Conservation (phyloP, 2,113 vertebrate species). For the Alligator sinensis region DNA sequence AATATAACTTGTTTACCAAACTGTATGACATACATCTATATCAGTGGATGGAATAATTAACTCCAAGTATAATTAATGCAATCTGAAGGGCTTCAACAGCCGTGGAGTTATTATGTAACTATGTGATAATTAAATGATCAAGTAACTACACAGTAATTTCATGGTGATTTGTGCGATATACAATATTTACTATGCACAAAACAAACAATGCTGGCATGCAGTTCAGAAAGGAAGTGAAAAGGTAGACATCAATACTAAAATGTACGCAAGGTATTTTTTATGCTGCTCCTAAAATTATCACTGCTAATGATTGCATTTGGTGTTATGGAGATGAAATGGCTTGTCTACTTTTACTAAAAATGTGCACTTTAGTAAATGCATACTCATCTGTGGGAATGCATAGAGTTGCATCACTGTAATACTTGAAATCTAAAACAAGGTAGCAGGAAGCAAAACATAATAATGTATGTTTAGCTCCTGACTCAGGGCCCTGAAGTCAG, state of each 20-base stretch:
- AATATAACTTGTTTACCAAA: slow-evolving; percentile 61
- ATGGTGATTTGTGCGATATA: slow-evolving; percentile 72
- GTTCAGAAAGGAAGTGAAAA: slow-evolving; percentile 46
- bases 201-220: slow-evolving; percentile 67
- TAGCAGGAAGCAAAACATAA: not conserved
- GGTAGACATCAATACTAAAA: slow-evolving; percentile 40
- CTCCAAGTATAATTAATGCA: slow-evolving; percentile 68
- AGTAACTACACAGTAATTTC: slow-evolving; percentile 75
- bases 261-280: slow-evolving; percentile 41
- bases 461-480: not conserved
- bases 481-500: fast-evolving
- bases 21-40: slow-evolving; percentile 53
- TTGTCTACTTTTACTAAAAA: slow-evolving; percentile 45
- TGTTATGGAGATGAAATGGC: slow-evolving; percentile 26
- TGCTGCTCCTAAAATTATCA: not conserved
- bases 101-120: slow-evolving; percentile 70
- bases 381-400: not conserved
- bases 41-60: slow-evolving; percentile 70
- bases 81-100: slow-evolving; percentile 72
- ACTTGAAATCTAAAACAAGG: not conserved
- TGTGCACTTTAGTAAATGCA: not conserved
- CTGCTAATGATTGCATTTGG: slow-evolving; percentile 31
- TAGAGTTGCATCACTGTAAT: not conserved
- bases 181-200: slow-evolving; percentile 62
- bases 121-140: slow-evolving; percentile 71